Base-by-base conservation (phyloP, 2,113 vertebrate genomes). In the Alethe diademata region DNA sequence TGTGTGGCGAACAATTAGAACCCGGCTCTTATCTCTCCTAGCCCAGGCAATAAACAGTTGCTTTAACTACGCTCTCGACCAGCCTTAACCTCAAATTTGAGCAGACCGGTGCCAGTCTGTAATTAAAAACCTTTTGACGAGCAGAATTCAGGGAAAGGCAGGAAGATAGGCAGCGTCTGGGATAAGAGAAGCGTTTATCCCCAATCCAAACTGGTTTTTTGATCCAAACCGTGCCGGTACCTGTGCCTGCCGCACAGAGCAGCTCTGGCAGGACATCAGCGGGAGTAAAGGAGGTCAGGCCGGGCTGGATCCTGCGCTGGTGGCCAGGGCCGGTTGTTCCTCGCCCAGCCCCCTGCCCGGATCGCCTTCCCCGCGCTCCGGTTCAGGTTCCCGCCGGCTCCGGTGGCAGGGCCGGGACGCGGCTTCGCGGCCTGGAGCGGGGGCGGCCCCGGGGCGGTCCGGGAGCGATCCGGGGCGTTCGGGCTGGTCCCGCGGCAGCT, bases 101-200 rank as follows among this genome's bases (percentile, higher is more conserved):
- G 82, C 89, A 64, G 70, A 18, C 62, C 50, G 69, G 91, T 73
- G 67, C 67, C 76, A 5, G 56, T 47, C 28, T 86, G 76, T 94
- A 93, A 96, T 95, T 95, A 95, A 91, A 94, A 95, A 4, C 57
- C 50, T 82, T 90, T 57, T 83, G 78, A 65, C 5, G 26, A 48
- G 62, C 36, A 78, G 54, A 78, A 65, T 83, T 73, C 11, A 0
- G 38, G 78, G 60, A 83, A 60, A 71, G 53, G 61, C 40, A 61
- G 51, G 25, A 36, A 47, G 83, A 12, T 36, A 10, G 57, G 48
- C n/a, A 1, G 60, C 8, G 25, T 86, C 31, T 35, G 9, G 86
- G 90, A 8, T 19, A 1, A 33, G 78, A 33, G 78, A 13, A 65
- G 48, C 3, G 1, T 79, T 92, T n/a, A 2, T 62, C 45, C 78